Evolutionary conservation across 2,113 vertebrate species (phyloP), one percentile per base, ranked within the genome.

Genomic region (Microcebus griseorufus): DNA sequence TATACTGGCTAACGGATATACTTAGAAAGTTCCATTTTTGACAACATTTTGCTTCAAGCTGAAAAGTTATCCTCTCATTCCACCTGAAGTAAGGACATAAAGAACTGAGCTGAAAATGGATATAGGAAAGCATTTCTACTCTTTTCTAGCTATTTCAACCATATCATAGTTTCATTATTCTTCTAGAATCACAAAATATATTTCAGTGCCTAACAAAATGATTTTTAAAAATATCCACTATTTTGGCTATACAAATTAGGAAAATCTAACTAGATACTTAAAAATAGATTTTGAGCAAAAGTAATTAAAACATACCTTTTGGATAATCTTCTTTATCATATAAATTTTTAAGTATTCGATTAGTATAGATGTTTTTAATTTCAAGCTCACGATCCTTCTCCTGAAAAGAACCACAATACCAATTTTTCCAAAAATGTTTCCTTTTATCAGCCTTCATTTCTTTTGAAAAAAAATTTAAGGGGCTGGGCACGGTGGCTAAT

Each of bases 321-420:
- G 97, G 96, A 75, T 95, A 88, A 23, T 98, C 98, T 37, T 83
- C 81, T 89, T 69, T 96, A 23, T 98, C 97, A 53, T 96, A 97
- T 89, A 97, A 58, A 82, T 91, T 85, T 98, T 98, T 98, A 58
- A 97, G 94, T 93, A 98, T 98, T 96, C 96, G 88, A 72, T 98
- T 98, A 67, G 98, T 95, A 82, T 99, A 99, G 97, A 99, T 99
- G 75, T 99, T 99, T 97, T 94, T 97, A 62, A 97, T 87, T 34
- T 98, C 97, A 67, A 99, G 98, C 32, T 99, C 98, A 0, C 97
- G 95, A 48, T 98, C 98, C 88, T 98, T 99, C 88, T 99, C 99
- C 99, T 99, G 69, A 94, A 92, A 96, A 97, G 97, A 97, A 82
- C 45, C 80, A 88, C 72, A 91, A 80, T 37, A 95, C 5, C 55